These are phyloP conservation scores for Mya arenaria DNA, from an alignment of 1,140 invertebrate species.

Conservation along the genomic window DNA sequence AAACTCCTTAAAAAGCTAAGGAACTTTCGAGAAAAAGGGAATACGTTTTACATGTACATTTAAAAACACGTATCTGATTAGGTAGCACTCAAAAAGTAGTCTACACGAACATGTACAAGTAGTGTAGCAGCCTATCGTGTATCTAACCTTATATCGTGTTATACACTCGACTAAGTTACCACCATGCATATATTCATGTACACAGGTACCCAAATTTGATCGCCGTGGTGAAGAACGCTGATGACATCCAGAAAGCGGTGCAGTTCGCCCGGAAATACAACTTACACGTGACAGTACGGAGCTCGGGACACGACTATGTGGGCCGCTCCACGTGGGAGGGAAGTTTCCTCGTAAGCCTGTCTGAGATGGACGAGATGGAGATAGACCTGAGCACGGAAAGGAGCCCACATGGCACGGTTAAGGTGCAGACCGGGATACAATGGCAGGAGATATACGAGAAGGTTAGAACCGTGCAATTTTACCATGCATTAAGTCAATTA, in stretches of 20 bases:
- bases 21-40: too few relatives aligned
- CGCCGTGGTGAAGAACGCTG: slow-evolving; percentile 26
- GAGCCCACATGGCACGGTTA: slow-evolving; percentile 53
- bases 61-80: too few relatives aligned
- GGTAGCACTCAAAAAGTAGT: too few relatives aligned
- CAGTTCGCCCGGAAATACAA: slow-evolving; percentile 61
- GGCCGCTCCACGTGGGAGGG: slow-evolving; percentile 62
- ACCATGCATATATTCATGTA: too few relatives aligned
- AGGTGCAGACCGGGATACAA: slow-evolving; percentile 53
- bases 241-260: slow-evolving; percentile 55
- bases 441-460: slow-evolving; percentile 62
- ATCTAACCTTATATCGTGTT: too few relatives aligned
- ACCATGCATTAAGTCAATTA: too few relatives aligned
- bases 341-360: slow-evolving; percentile 56
- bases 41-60: too few relatives aligned
- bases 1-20: too few relatives aligned
- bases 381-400: slow-evolving; percentile 52
- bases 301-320: slow-evolving; percentile 65
- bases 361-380: slow-evolving; percentile 53
- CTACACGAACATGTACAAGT: too few relatives aligned
- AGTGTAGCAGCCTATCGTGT: too few relatives aligned
- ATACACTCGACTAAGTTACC: too few relatives aligned
- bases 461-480: too few relatives aligned
- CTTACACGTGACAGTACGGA: slow-evolving; percentile 57
- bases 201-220: slow-evolving; percentile 34